Evolutionary conservation across 92 coral and sea anemone species (phyloP).

Genomic region (Porites cylindrica): DNA sequence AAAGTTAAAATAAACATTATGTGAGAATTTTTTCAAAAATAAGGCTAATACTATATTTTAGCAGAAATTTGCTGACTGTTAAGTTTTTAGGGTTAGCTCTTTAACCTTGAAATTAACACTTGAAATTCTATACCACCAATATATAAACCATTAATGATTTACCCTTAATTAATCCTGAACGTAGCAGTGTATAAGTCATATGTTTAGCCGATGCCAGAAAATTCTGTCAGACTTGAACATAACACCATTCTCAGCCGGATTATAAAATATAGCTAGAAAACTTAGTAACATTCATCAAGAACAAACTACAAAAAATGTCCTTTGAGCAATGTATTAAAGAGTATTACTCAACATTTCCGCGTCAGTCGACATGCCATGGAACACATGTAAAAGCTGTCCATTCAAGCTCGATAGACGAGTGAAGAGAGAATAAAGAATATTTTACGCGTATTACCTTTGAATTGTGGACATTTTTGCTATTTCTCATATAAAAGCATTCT

Average conservation of each 20-base stretch:
- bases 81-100: not conserved
- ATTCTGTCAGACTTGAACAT: too few relatives aligned
- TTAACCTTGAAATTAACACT: not conserved
- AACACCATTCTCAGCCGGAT: too few relatives aligned
- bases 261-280: too few relatives aligned
- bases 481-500: conserved; percentile 4
- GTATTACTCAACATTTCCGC: conserved; percentile 1
- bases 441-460: conserved; percentile 33
- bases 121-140: not conserved
- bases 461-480: conserved; percentile 43
- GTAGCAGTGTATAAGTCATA: too few relatives aligned
- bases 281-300: too few relatives aligned
- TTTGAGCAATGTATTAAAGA: too few relatives aligned
- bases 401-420: not conserved
- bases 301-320: too few relatives aligned
- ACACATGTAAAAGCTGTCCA: not conserved
- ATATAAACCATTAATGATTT: not conserved
- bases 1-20: too few relatives aligned
- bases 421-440: not conserved
- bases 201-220: too few relatives aligned
- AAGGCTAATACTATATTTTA: not conserved
- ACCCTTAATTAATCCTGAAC: too few relatives aligned
- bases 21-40: too few relatives aligned
- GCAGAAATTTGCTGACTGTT: not conserved
- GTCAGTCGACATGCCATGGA: not conserved